Evolutionary conservation across 2,888 invertebrate species (phyloP).

Genomic region (Tachina grossa): DNA sequence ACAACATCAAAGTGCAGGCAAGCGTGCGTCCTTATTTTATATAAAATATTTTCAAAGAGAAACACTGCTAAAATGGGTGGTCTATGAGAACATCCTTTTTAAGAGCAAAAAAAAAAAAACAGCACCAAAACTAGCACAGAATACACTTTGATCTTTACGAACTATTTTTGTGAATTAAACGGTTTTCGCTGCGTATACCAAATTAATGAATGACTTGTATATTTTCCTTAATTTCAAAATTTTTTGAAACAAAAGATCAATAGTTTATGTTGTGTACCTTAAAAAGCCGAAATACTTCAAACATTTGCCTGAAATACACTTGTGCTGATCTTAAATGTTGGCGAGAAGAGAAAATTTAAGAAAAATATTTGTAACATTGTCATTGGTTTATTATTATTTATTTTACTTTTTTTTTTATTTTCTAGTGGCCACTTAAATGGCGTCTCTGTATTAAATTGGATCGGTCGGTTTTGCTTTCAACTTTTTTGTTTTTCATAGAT

Average conservation of each 20-base stretch:
- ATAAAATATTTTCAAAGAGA: neutral
- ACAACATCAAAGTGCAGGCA: slow-evolving; percentile 41
- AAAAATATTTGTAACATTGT: slow-evolving; percentile 59
- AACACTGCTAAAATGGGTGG: slow-evolving; percentile 65
- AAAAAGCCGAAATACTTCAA: slow-evolving; percentile 2
- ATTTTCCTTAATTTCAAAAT: slow-evolving; percentile 17
- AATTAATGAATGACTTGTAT: slow-evolving; percentile 64
- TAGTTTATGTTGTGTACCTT: slow-evolving; percentile 19
- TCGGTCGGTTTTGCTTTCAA: slow-evolving; percentile 31
- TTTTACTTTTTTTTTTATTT: neutral
- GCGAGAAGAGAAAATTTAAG: neutral
- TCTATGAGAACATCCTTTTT: slow-evolving; percentile 60
- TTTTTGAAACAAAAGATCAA: slow-evolving; percentile 52
- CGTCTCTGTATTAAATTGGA: slow-evolving; percentile 63
- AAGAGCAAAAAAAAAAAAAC: slow-evolving; percentile 31
- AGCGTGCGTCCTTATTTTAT: slow-evolving; percentile 15
- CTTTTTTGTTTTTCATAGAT: slow-evolving; percentile 46
- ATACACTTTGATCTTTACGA: slow-evolving; percentile 60
- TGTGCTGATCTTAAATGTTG: slow-evolving; percentile 52
- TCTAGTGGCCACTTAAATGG: slow-evolving; percentile 72
- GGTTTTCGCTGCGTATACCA: slow-evolving; percentile 30
- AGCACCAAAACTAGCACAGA: neutral
- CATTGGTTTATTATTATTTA: slow-evolving; percentile 41
- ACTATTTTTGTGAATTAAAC: slow-evolving; percentile 63
- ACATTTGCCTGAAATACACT: slow-evolving; percentile 55